Evolutionary conservation across 1,140 invertebrate genomes (phyloP).

Genomic region (Drosophila suzukii): DNA sequence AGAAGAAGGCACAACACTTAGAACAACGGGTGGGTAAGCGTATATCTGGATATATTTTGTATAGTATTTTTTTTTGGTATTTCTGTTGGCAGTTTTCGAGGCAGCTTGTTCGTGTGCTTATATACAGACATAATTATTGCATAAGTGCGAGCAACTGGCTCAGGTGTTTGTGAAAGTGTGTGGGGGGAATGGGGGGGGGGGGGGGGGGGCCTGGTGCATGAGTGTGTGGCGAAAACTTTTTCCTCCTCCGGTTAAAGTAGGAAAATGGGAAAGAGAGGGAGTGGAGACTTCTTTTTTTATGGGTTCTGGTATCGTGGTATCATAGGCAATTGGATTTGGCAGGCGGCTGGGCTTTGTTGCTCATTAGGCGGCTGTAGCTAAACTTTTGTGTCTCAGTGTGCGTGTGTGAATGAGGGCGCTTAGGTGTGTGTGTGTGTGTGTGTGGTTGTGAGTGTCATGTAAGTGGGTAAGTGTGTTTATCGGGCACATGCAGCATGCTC

Average conservation of each 20-base stretch:
- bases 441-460: constrained; percentile 12
- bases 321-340: constrained; percentile 41
- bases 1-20: constrained; percentile 54
- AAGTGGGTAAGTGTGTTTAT: constrained; percentile 21
- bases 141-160: constrained; percentile 55
- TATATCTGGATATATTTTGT: constrained; percentile 25
- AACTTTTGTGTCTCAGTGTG: constrained; percentile 32
- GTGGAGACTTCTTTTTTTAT: neutral
- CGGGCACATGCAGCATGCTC: constrained; percentile 67
- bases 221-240: constrained; percentile 24
- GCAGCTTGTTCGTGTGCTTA: constrained; percentile 28
- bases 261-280: neutral
- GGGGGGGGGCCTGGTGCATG: neutral
- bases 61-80: neutral
- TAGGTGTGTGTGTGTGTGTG: constrained; percentile 8
- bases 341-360: constrained; percentile 35
- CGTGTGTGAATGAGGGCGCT: constrained; percentile 22
- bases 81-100: constrained; percentile 4
- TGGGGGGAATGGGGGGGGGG: neutral
- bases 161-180: constrained; percentile 32
- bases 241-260: constrained; percentile 10
- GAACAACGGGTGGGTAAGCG: constrained; percentile 44
- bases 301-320: constrained; percentile 4
- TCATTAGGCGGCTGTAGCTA: constrained; percentile 31
- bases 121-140: constrained; percentile 63